Percentiles rank a stretch among this genome's conserved stretches.
Evolutionary conservation across 1,140 invertebrate species (phyloP).

Genomic region (Branchinecta lynchi): DNA sequence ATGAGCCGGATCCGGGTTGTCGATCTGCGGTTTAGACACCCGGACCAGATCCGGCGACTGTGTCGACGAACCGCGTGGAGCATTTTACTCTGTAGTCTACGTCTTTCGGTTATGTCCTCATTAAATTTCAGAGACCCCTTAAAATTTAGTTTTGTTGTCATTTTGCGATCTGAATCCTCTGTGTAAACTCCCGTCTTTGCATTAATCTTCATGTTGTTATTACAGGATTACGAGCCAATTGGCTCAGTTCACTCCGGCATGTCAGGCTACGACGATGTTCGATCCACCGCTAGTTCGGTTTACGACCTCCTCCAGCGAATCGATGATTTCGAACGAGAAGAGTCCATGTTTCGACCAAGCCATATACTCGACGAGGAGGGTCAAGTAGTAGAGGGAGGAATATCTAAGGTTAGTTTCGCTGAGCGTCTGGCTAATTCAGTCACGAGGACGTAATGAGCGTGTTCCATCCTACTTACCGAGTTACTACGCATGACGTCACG

Average conservation of each 20-base stretch:
- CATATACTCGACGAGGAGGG: not conserved
- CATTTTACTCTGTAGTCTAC: too few species aligned
- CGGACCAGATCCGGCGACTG: too few species aligned
- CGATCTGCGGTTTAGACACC: too few species aligned
- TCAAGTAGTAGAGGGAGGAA: not conserved
- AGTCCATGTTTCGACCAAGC: not conserved
- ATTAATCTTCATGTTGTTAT: not conserved
- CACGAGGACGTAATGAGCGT: conserved; percentile 4
- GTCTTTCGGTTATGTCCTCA: too few species aligned
- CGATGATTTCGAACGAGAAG: conserved; percentile 19
- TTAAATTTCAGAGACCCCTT: too few species aligned
- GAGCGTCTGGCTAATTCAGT: not conserved
- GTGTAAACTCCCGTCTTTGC: too few species aligned
- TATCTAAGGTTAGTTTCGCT: not conserved
- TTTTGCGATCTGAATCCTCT: too few species aligned
- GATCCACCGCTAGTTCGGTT: not conserved
- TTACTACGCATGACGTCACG: too few species aligned
- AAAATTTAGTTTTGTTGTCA: too few species aligned
- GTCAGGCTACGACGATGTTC: not conserved
- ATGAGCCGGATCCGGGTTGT: too few species aligned
- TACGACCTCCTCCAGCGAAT: conserved; percentile 18
- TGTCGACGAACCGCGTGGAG: too few species aligned
- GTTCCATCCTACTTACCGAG: too few species aligned
- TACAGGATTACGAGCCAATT: not conserved
- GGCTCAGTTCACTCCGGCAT: not conserved